phyloP scores from a whole-genome alignment of 2,113 vertebrate species.

The Gobiocypris rarus region DNA sequence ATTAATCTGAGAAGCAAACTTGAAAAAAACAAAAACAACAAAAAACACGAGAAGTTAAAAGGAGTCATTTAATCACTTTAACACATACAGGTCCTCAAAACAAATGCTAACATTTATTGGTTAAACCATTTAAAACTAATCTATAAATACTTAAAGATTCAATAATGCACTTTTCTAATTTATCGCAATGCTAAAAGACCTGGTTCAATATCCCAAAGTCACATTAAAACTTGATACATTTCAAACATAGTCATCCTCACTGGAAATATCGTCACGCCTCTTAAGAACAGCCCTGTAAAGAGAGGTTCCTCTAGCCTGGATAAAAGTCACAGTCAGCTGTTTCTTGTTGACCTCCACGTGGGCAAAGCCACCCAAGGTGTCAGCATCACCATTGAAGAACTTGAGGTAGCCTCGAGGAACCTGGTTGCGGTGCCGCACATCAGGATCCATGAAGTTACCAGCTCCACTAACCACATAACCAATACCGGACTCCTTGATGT shows the following conservation, averaged over 20 bases:
- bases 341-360: conserved; percentile 80
- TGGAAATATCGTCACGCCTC: conserved; percentile 51
- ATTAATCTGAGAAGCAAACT: neutral
- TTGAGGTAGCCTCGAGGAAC: conserved; percentile 83
- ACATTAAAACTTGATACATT: neutral
- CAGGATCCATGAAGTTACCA: conserved; percentile 89
- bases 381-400: conserved; percentile 81
- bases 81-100: neutral
- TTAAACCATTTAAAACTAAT: neutral
- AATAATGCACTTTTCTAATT: neutral
- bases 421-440: conserved; percentile 71
- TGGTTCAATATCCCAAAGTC: neutral
- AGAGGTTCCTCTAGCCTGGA: conserved; percentile 84
- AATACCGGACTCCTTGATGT: conserved; percentile 79
- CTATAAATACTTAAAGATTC: conserved; percentile 13
- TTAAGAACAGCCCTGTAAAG: conserved; percentile 83
- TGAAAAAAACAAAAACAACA: no score
- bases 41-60: no score
- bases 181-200: neutral
- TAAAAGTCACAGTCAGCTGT: conserved; percentile 81
- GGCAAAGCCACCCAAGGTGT: conserved; percentile 83
- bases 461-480: conserved; percentile 89
- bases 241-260: neutral
- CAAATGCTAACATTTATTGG: conserved; percentile 3
- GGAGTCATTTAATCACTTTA: neutral